These are phyloP conservation scores for Conchocele bisecta DNA, from an alignment of 2,888 invertebrate species.

Conservation along the genomic window DNA sequence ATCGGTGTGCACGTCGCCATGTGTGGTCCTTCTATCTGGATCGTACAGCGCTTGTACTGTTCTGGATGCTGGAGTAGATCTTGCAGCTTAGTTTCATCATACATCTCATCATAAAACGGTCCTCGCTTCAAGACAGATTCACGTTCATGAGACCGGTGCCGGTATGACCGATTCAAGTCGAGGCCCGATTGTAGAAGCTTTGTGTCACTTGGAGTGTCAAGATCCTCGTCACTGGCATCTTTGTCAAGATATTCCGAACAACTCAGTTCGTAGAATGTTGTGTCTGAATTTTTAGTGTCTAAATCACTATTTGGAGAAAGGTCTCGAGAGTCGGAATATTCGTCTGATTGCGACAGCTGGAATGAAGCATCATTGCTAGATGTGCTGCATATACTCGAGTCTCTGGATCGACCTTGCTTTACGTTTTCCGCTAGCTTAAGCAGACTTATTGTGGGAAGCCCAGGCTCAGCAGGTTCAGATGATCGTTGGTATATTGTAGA, in stretches of 20 bases:
- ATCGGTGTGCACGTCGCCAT: slow-evolving; percentile 51
- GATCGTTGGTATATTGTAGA: no score
- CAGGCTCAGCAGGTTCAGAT: no score
- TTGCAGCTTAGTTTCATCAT: neutral
- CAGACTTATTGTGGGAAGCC: no score
- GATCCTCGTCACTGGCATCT: neutral
- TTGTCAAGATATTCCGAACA: neutral
- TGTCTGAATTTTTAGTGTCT: no score
- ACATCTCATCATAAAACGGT: neutral
- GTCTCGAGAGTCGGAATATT: no score
- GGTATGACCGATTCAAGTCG: neutral
- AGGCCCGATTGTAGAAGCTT: neutral
- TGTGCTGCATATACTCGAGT: no score
- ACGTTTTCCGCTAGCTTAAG: no score
- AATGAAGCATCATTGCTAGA: no score
- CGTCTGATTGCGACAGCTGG: no score
- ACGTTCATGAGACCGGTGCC: neutral
- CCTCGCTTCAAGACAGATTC: neutral
- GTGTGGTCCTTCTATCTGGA: slow-evolving; percentile 56
- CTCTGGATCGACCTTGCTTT: no score
- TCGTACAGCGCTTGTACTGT: slow-evolving; percentile 46
- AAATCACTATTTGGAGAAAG: no score
- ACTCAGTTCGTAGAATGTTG: slow-evolving; percentile 5
- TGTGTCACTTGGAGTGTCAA: neutral
- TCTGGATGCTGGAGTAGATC: slow-evolving; percentile 12